These are phyloP conservation scores for Chironomus tentans DNA, from an alignment of 2,888 invertebrate genomes.

Conservation along the genomic window DNA sequence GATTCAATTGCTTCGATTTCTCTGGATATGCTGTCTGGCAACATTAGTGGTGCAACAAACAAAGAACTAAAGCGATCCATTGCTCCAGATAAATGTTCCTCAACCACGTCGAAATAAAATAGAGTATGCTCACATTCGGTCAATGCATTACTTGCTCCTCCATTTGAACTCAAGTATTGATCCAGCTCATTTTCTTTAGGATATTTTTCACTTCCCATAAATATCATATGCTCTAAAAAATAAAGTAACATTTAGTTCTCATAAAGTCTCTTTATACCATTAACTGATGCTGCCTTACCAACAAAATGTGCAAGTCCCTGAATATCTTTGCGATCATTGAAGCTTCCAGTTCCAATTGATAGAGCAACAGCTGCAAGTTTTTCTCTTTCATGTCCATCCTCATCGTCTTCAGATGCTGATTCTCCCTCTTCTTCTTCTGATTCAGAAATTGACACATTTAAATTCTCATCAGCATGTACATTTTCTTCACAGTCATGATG, in stretches of 20 bases:
- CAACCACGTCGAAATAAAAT: constrained; percentile 82
- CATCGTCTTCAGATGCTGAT: constrained; percentile 22
- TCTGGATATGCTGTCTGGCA: constrained; percentile 71
- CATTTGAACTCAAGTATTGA: constrained; percentile 69
- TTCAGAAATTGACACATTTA: constrained; percentile 26
- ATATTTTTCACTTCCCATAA: constrained; percentile 87
- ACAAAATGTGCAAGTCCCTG: constrained; percentile 78
- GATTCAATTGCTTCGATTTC: constrained; percentile 85
- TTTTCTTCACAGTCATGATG: constrained; percentile 31
- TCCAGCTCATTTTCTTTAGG: constrained; percentile 80
- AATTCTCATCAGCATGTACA: constrained; percentile 27
- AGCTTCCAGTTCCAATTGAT: constrained; percentile 66
- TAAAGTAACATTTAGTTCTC: too few relatives aligned
- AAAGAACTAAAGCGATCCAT: constrained; percentile 84
- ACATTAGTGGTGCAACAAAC: constrained; percentile 78
- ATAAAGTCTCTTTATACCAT: too few relatives aligned
- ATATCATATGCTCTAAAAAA: constrained; percentile 70
- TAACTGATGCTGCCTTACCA: too few relatives aligned
- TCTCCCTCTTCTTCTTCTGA: constrained; percentile 28
- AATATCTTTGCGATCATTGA: constrained; percentile 65
- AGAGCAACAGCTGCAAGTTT: constrained; percentile 63
- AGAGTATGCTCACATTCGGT: constrained; percentile 81
- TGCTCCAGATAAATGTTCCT: constrained; percentile 63
- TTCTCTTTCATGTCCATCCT: constrained; percentile 32
- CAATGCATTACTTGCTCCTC: constrained; percentile 78